A percentile compares a stretch with the other conserved stretches of the same genome.
Evolutionary conservation across 2,797 vertebrate genomes (phyloP).

Genomic region (Furcifer pardalis): DNA sequence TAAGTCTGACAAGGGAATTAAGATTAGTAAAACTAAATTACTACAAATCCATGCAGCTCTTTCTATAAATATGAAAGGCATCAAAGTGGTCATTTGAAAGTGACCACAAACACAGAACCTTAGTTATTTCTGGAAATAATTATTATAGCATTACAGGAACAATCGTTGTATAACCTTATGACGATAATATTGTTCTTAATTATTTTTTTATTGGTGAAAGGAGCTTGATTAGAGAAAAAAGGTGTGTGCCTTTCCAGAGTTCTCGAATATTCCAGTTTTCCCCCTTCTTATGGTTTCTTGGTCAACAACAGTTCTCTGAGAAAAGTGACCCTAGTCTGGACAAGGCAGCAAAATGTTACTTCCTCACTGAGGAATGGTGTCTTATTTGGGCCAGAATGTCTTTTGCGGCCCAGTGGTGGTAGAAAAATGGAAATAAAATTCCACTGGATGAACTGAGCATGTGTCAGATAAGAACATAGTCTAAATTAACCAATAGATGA

Average conservation of each 20-base stretch:
- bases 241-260: too few species aligned
- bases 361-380: too few species aligned
- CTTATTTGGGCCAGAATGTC: too few species aligned
- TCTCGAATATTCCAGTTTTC: too few species aligned
- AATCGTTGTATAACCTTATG: neutral
- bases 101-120: neutral
- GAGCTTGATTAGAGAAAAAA: neutral
- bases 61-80: neutral
- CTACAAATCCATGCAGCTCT: neutral
- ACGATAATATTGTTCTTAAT: neutral
- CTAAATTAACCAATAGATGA: neutral
- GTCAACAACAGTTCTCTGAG: too few species aligned
- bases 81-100: neutral
- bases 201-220: neutral
- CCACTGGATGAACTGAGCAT: neutral
- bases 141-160: neutral
- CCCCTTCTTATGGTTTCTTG: too few species aligned
- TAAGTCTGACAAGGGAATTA: conserved; percentile 3
- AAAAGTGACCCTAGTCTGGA: too few species aligned
- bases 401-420: too few species aligned
- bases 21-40: conserved; percentile 8
- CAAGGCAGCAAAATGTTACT: too few species aligned
- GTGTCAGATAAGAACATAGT: neutral
- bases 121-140: neutral
- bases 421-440: neutral